A percentile compares a stretch with the other conserved stretches of the same genome.
phyloP scores from a whole-genome alignment of 1,140 invertebrate genomes.

The Cotesia vestalis region DNA sequence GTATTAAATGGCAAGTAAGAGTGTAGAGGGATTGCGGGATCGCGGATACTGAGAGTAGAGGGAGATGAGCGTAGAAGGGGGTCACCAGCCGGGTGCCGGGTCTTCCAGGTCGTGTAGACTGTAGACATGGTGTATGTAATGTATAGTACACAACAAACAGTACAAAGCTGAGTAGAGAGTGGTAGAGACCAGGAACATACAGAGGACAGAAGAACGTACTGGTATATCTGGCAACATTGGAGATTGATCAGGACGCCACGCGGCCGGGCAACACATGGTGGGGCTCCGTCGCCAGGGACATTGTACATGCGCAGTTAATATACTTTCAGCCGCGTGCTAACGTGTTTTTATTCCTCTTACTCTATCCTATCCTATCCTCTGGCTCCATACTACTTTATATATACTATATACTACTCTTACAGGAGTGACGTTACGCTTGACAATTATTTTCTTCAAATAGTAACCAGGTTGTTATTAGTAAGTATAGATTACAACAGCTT shows the following conservation, averaged over 20 bases:
- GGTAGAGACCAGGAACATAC: slow-evolving; percentile 44
- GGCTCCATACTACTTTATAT: too few relatives aligned
- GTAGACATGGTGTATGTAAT: slow-evolving; percentile 6
- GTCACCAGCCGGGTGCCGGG: slow-evolving; percentile 17
- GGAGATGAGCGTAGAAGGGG: slow-evolving; percentile 13
- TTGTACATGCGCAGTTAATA: slow-evolving; percentile 54
- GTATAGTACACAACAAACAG: not conserved
- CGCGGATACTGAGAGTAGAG: not conserved
- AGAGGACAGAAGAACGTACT: slow-evolving; percentile 32
- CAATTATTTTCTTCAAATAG: slow-evolving; percentile 13
- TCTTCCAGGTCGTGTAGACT: slow-evolving; percentile 16
- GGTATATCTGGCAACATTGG: slow-evolving; percentile 52
- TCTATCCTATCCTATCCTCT: not conserved
- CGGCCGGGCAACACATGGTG: slow-evolving; percentile 55
- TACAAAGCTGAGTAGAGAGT: slow-evolving; percentile 33
- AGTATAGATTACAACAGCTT: too few relatives aligned
- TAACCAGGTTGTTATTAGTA: too few relatives aligned
- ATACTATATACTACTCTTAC: not conserved
- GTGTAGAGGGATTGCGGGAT: too few relatives aligned
- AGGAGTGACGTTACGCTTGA: slow-evolving; percentile 11
- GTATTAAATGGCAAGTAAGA: too few relatives aligned
- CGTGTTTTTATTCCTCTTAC: slow-evolving; percentile 47
- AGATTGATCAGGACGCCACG: slow-evolving; percentile 64
- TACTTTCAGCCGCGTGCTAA: slow-evolving; percentile 54
- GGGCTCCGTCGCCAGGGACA: slow-evolving; percentile 53